Evolutionary conservation across 2,113 vertebrate genomes (phyloP), one percentile per base, ranked within the genome.

Genomic region (Alligator sinensis): DNA sequence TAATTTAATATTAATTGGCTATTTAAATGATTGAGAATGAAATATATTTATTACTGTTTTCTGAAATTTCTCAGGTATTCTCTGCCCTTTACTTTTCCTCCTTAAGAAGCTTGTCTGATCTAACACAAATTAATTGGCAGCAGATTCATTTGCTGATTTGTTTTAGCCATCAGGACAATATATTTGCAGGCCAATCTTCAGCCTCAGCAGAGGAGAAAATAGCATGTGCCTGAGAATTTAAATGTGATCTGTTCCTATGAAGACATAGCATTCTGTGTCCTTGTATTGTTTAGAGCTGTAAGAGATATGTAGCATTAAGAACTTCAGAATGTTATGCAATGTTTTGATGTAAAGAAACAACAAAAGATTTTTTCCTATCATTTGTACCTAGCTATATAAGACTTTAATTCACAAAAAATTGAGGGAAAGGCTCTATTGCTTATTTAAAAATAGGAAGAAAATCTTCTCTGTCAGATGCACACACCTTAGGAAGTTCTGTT

Each of bases 1-100:
- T 91, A 83, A 55, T 90, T 94, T 95, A 86, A 87, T 90, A 91
- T 84, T 96, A 92, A 94, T 95, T 88, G 38, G 7, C 14, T 54
- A 22, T 60, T 96, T 93, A 96, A 97, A 95, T 95, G 91, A 96
- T 94, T 91, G 59, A 82, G 89, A 88, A 72, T 80, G 1, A 87
- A 55, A 92, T 94, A 54, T 83, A 84, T 93, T 91, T 96, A 82
- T 94, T 94, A 14, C 0, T 78, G 63, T 94, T 92, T 89, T 28
- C 83, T 96, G 28, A n/a, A 85, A 61, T 34, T 84, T 58, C 34
- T 82, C 81, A 25, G 5, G 11, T 88, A 94, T 75, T 93, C 82
- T 85, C 6, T 25, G 10, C 82, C 30, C 78, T 87, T 78, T 68
- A 60, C 76, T 96, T 94, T 55, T 84, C 88, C 87, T 60, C 79